Base-by-base conservation (phyloP, 2,888 invertebrate genomes). In the Euspilapteryx auroguttella region DNA sequence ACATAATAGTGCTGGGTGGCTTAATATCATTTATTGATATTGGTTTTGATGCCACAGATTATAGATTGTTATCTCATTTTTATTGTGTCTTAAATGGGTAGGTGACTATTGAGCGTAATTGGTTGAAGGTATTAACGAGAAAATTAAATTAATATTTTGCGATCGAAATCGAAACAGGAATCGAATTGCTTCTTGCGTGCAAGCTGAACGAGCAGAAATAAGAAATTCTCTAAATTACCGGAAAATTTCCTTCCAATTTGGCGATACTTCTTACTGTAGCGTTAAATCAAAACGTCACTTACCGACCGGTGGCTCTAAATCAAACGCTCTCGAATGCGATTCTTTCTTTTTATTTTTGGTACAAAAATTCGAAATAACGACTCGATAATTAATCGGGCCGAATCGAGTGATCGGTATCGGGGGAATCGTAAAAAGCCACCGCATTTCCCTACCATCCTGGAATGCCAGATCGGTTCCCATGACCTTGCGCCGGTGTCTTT, bases 381-480 rank as follows among this genome's bases (percentile, higher is more conserved):
- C 43, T 39, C 39, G 37, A 45, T 56, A 62, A 65, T 64, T 59
- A 66, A 65, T 65, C 58, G 59, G 53, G 17, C 42, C 54, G 59
- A 56, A 55, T 63, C 51, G 47, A 44, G 39, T 49, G 66, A 66
- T 66, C 45, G 28, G 53, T 64, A 69, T 69, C 65, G 54, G 50
- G 41, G 34, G 54, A 47, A 54, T 55, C 51, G 53, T 55, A 55
- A 47, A 47, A 57, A 56, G 56, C 50, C 47, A 53, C 8, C 8
- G 52, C 54, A 64, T 68, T 66, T 66, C 64, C 64, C 63, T 64
- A 48, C 46, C 36, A 34, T 40, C 21, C 33, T 32, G 58, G 69
- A 66, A 73, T 71, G 62, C 28, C 12, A 17, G 12, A 68, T 66
- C 58, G 65, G 68, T 71, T 73, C 73, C 68, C 73, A 75, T 61